These are phyloP conservation scores for Verasper variegatus DNA, from an alignment of 2,113 vertebrate genomes.

Conservation along the genomic window DNA sequence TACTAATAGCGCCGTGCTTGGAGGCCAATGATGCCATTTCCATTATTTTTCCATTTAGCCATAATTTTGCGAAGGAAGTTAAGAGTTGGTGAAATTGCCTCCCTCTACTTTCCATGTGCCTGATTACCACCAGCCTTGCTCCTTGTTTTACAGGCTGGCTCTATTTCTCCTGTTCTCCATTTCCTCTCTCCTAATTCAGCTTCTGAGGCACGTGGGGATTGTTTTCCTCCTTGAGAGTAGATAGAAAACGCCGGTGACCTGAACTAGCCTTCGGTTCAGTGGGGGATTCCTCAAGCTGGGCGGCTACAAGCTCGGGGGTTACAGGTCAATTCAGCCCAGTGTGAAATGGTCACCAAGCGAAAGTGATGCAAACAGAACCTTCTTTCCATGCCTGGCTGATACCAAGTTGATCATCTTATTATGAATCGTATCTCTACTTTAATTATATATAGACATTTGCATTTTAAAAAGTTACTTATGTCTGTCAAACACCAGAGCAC, in stretches of 20 bases:
- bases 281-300: slow-evolving; percentile 68
- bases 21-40: slow-evolving; percentile 78
- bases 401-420: slow-evolving; percentile 7
- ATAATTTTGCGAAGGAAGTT: slow-evolving; percentile 75
- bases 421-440: not conserved
- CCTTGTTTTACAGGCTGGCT: slow-evolving; percentile 41
- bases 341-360: slow-evolving; percentile 67
- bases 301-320: slow-evolving; percentile 54
- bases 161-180: slow-evolving; percentile 31
- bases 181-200: slow-evolving; percentile 42
- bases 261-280: slow-evolving; percentile 69
- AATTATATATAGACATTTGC: too few relatives aligned
- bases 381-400: slow-evolving; percentile 38
- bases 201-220: slow-evolving; percentile 61
- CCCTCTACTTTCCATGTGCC: slow-evolving; percentile 29
- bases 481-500: too few relatives aligned
- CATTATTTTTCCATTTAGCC: slow-evolving; percentile 79
- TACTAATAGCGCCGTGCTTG: slow-evolving; percentile 90
- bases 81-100: slow-evolving; percentile 72
- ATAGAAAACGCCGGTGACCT: slow-evolving; percentile 76
- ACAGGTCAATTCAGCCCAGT: slow-evolving; percentile 64
- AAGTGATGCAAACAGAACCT: slow-evolving; percentile 39
- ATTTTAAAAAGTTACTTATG: too few relatives aligned
- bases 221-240: slow-evolving; percentile 71
- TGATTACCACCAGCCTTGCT: slow-evolving; percentile 39